Base-by-base conservation (phyloP, 1,140 invertebrate genomes). In the Drosophila hydei region DNA sequence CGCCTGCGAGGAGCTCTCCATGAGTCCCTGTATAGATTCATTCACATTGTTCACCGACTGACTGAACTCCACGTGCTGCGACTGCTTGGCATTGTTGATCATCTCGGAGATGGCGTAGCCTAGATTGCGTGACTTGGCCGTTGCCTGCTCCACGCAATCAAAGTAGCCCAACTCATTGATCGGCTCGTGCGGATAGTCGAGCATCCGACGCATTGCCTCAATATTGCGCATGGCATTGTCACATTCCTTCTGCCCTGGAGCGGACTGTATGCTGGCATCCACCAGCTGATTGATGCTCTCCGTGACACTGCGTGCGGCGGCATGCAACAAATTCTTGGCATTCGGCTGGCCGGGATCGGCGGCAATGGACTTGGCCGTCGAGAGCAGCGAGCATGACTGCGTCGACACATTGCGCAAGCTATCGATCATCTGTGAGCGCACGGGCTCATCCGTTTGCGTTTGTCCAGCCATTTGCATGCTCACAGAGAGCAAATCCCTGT, bases 161-260 rank as follows among this genome's bases (percentile, higher is more conserved):
- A 98, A 99, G 92, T 99, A 99, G 0, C 96, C 95, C 48, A 94
- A 94, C 75, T 97, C 96, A 85, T 94, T 98, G 58, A 99, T 93
- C 0, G 98, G 97, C 91, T 99, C 96, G 55, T 94, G 95, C 1
- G 98, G 96, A 92, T 97, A 95, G 67, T 98, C 96, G 23, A 99
- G 92, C 36, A 98, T 92, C 4, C 95, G 95, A 14, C 94, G 94
- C 92, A 97, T 95, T 40, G 96, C 95, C 90, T 98, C 95, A 65
- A 99, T 99, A 89, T 97, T 96, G 59, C 97, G 93, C n/a, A 99
- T 95, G 2, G 98, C 98, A 89, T 97, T 98, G 88, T 98, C 98
- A 92, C 98, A 99, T 89, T 99, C 98, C 90, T 97, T 98, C 92
- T 99, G 97, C 0, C 98, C 96, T 91, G 97, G 97, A 0, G 96